Conservation (phyloP, 92 coral and sea anemone species). For the Meandrina meandrites region DNA sequence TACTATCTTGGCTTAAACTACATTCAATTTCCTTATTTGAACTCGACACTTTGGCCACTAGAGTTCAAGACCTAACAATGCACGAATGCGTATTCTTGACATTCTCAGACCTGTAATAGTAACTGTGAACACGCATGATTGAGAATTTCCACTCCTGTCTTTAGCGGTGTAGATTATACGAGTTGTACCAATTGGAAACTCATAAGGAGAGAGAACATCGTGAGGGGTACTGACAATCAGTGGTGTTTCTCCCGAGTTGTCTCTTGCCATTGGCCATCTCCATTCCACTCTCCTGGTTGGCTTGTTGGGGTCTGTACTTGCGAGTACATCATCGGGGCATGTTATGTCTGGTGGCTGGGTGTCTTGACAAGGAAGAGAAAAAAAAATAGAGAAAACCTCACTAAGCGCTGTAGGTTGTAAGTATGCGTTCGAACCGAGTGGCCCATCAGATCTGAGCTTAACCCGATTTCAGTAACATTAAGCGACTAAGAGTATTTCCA, state of each 20-base stretch:
- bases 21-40: no score
- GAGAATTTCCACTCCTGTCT: constrained; percentile 70
- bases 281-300: constrained; percentile 71
- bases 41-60: no score
- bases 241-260: constrained; percentile 74
- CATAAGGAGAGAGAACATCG: constrained; percentile 67
- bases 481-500: no score
- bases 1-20: no score
- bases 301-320: constrained; percentile 71
- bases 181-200: constrained; percentile 75
- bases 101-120: constrained; percentile 64
- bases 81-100: no score
- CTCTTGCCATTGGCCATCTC: constrained; percentile 62
- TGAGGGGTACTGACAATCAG: constrained; percentile 58
- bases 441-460: no score
- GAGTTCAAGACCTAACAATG: no score
- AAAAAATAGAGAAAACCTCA: neutral
- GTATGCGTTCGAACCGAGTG: no score
- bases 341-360: constrained; percentile 71
- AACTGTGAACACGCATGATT: constrained; percentile 74
- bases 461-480: no score
- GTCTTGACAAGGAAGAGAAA: constrained; percentile 36
- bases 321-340: constrained; percentile 67
- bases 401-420: no score
- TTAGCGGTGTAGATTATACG: constrained; percentile 75